Base-by-base conservation (phyloP, 1,140 invertebrate genomes). In the Oppia nitens region DNA sequence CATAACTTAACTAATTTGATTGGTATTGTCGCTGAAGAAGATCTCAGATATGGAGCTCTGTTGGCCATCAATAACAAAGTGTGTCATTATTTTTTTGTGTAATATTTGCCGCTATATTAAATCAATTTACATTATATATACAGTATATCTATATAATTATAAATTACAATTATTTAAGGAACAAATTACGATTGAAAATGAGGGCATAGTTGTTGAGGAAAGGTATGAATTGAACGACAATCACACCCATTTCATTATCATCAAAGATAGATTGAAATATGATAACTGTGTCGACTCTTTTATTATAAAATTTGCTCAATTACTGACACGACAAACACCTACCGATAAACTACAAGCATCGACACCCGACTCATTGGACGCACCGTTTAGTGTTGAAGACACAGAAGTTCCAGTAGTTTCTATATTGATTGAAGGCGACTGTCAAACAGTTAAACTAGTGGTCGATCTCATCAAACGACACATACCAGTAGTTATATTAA, bases 391-490 rank as follows among this genome's bases (percentile, higher is more conserved):
- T 21, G 25, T 23, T 25, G 28, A n/a, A 14, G 14, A 49, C 3
- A 50, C 59, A 23, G 65, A 67, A 50, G 64, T 71, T 2, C 73
- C 74, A 14, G 67, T 75, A 21, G 66, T 75, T 2, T 71, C 71
- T 4, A 63, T 75, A n/a, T 61, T 75, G 29, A 68, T 75, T n/a
- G 69, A 73, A 57, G 74, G 73, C 2, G 69, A 68, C 6, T 68
- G 68, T 24, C 60, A 66, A 20, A 67, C 66, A 28, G 68, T 72
- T 14, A 65, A 70, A 20, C 64, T 71, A 12, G 67, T 71, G 11
- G 53, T 73, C 3, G 68, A 66, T 49, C 68, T 71, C 57, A 64
- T 75, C 12, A 71, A 69, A 40, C 67, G 70, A 27, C 68, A 72
- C 58, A 68, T 73, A 56, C 72, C 73, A 26, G 67, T 75, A 4